Evolutionary conservation across 2,888 invertebrate genomes (phyloP), one percentile per base, ranked within the genome.

Genomic region (Dryococelus australis): DNA sequence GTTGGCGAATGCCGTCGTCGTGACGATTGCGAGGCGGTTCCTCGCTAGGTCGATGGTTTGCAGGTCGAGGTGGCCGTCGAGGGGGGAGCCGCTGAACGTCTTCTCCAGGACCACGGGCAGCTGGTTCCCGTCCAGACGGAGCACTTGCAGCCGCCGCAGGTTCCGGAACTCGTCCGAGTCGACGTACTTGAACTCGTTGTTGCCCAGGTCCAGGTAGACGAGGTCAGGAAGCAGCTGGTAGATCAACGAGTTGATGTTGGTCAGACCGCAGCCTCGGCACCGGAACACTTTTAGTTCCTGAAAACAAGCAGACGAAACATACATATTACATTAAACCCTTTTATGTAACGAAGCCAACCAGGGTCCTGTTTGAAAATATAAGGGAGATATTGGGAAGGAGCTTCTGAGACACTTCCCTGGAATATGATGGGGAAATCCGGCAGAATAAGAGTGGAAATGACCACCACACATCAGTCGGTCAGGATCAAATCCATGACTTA

Each of bases 171-270:
- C 96, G 90, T 96, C 96, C 85, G 95, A 93, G 89, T 95, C 95
- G 86, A 96, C 92, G 92, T 95, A 96, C 92, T 96, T 96, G 91
- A 97, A 95, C 88, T 94, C 94, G 93, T 97, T 97, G 91, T 96
- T 94, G 81, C 97, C 96, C 90, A 97, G 93, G 92, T 97, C 97
- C 90, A 97, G 92, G 91, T 96, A 95, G 90, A 94, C 94, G 89
- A 97, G 93, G 91, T 95, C 95, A 89, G 96, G 94, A 90, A 96
- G 94, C 90, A 96, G 94, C 91, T 96, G 95, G 93, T 97, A 97
- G 90, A 97, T 94, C 91, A 96, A 96, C 16, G 96, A 95, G 93
- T 97, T 97, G 90, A 97, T 95, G 92, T 96, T 94, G 90, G 94
- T 94, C 90, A 97, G 92, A 87, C 94, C 94, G 92, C 97, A 97